Conservation (phyloP, 2,113 vertebrate genomes). For the Petromus typicus region DNA sequence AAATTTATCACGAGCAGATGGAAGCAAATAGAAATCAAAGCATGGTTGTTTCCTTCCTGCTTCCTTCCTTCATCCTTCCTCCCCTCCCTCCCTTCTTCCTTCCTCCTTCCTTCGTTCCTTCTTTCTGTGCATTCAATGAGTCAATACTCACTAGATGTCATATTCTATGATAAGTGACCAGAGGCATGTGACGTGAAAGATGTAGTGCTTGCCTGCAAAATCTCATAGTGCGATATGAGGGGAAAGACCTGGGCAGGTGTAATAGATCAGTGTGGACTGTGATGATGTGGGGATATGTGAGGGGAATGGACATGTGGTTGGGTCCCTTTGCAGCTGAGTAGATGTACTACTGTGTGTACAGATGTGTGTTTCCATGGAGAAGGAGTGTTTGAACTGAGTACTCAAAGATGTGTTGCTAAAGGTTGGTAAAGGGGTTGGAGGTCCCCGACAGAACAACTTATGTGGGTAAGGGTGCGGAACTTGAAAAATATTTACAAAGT, state of each 20-base stretch:
- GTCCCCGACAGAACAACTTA: neutral
- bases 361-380: neutral
- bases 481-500: conserved; percentile 27
- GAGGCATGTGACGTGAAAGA: neutral
- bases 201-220: neutral
- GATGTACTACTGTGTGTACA: neutral
- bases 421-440: neutral
- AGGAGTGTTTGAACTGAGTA: conserved; percentile 8
- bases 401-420: neutral
- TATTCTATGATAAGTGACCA: neutral
- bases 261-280: neutral
- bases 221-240: neutral
- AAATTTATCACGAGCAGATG: neutral
- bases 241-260: neutral
- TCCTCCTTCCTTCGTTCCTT: neutral
- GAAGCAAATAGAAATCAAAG: neutral
- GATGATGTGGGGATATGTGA: neutral
- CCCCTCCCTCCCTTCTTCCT: rapidly evolving
- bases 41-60: neutral
- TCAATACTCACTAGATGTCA: neutral
- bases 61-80: neutral
- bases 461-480: neutral
- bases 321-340: neutral
- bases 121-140: neutral
- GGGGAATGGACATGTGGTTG: neutral